Evolutionary conservation across 2,797 vertebrate species (phyloP), one percentile per base, ranked within the genome.

Genomic region (Margarornis squamiger): DNA sequence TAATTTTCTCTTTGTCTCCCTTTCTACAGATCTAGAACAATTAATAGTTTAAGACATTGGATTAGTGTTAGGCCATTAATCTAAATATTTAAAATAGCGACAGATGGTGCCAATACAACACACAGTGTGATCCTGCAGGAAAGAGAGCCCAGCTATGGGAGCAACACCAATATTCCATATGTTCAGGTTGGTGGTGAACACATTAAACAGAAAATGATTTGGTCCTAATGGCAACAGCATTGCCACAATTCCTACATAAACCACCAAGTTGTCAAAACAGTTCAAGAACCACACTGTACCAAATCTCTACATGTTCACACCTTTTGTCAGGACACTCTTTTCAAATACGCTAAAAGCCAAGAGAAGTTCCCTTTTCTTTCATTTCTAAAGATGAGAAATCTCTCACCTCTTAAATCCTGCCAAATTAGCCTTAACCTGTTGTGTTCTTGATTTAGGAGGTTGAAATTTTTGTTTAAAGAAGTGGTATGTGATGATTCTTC

Each of bases 1-100:
- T 51, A 34, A 22, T n/a, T 58, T 81, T 94, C 32, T 92, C 80
- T 93, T 94, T 94, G 88, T 90, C 73, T 91, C 39, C 7, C 39
- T 83, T 87, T 95, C 94, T 70, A 88, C 71, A 91, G 51, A 77
- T 95, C 93, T 80, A 85, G 63, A 73, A 92, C 93, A 97, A 82
- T 94, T 97, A 97, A 96, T 86, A 92, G 49, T 74, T 91, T 96
- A 81, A 96, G 93, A 95, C 36, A 93, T 61, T 94, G 86, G 81
- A 95, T 91, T 93, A 81, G 84, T 81, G 57, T 82, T 92, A 95
- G 92, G 78, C 20, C 91, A 86, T 96, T 96, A 96, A 96, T 92
- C 65, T 93, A 94, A 95, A 96, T 92, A 93, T 95, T 95, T 93
- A 96, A 97, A 95, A 95, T 96, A 93, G 51, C 63, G 90, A 85